A percentile compares a stretch with the other conserved stretches of the same genome.
phyloP scores from a whole-genome alignment of 2,113 vertebrate genomes.

The Actenoides hombroni region DNA sequence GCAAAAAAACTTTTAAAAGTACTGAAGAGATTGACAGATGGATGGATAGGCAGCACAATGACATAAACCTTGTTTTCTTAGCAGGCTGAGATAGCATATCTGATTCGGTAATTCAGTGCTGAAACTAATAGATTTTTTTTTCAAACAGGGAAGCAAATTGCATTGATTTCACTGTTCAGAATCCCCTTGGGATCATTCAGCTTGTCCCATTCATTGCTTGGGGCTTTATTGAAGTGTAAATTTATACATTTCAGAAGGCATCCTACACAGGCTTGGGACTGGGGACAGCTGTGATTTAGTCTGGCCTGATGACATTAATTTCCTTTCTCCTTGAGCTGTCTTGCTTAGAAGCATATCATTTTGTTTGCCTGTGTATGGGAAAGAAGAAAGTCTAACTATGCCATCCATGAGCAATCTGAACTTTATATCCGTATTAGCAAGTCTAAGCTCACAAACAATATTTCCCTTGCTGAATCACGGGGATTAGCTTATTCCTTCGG shows the following conservation, averaged over 20 bases:
- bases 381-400: conserved; percentile 19
- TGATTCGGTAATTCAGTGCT: neutral
- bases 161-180: conserved; percentile 24
- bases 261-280: neutral
- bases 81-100: neutral
- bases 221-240: conserved; percentile 45
- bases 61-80: conserved; percentile 5
- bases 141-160: neutral
- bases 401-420: conserved; percentile 14
- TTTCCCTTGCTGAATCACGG: conserved; percentile 33
- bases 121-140: conserved; percentile 12
- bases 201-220: neutral
- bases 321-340: conserved; percentile 36
- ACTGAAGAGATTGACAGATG: neutral
- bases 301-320: conserved; percentile 10
- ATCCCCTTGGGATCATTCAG: neutral
- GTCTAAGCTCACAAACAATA: conserved; percentile 32
- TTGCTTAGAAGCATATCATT: conserved; percentile 9
- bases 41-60: neutral
- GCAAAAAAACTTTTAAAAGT: neutral
- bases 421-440: conserved; percentile 57
- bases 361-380: neutral
- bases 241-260: neutral
- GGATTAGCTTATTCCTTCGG: conserved; percentile 71
- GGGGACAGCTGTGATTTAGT: conserved; percentile 5